Evolutionary conservation across 2,113 vertebrate genomes (phyloP).

Genomic region (Orientallactaga bullata): DNA sequence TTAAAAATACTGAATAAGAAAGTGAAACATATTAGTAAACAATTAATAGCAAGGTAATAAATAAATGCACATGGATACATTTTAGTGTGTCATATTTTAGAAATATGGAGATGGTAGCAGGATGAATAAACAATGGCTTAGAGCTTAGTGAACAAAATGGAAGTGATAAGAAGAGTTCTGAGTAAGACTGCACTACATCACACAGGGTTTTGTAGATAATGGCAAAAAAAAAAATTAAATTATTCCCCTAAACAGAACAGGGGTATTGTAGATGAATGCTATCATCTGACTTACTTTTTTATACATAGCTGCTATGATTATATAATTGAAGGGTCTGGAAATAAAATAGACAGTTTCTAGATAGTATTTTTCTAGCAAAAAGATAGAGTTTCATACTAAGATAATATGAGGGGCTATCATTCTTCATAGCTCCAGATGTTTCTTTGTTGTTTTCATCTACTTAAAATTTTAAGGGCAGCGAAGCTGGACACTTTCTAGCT

Average conservation of each 20-base stretch:
- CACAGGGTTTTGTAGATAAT: background rate
- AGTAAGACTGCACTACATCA: background rate
- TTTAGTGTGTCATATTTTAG: background rate
- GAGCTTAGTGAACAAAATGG: background rate
- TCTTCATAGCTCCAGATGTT: background rate
- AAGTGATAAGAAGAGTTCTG: background rate
- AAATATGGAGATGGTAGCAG: background rate
- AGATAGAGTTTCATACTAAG: background rate
- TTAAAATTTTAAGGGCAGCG: background rate
- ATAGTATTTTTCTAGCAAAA: constrained; percentile 5
- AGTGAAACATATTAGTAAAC: background rate
- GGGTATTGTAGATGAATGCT: background rate
- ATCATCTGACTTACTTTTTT: constrained; percentile 22
- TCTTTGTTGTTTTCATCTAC: background rate
- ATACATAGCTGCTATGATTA: background rate
- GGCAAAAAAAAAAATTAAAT: background rate
- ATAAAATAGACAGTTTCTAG: background rate
- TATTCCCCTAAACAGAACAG: background rate
- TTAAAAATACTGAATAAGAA: background rate
- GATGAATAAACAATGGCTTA: background rate
- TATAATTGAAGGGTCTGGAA: background rate
- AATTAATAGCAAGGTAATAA: background rate
- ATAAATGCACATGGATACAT: background rate
- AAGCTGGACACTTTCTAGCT: background rate
- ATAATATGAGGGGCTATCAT: background rate